A percentile compares a stretch with the other conserved stretches of the same genome.
Evolutionary conservation across 2,888 invertebrate genomes (phyloP).

Genomic region (Lithophane leautieri): DNA sequence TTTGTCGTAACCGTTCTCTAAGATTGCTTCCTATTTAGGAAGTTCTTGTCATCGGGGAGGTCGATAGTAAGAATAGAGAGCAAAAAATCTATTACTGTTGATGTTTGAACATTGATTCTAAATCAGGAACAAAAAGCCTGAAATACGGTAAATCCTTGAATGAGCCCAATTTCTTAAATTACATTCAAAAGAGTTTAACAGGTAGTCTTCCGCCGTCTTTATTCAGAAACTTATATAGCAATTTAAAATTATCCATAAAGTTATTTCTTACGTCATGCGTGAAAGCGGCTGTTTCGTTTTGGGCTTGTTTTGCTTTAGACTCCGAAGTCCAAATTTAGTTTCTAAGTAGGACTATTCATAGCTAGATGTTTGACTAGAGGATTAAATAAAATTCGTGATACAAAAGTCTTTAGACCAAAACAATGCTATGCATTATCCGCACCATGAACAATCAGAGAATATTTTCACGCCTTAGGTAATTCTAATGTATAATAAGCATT

Average conservation of each 20-base stretch:
- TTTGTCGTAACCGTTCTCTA: conserved; percentile 51
- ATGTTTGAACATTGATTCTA: conserved; percentile 12
- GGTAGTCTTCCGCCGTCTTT: conserved; percentile 34
- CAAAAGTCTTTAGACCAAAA: conserved; percentile 17
- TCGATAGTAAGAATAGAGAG: conserved; percentile 54
- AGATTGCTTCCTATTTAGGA: conserved; percentile 57
- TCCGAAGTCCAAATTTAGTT: neutral
- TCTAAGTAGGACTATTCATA: neutral
- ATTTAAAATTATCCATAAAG: conserved; percentile 13
- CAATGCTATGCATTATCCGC: conserved; percentile 18
- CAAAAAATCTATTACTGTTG: conserved; percentile 38
- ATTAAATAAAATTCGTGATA: neutral
- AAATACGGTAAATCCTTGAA: conserved; percentile 29
- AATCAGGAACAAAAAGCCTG: conserved; percentile 16
- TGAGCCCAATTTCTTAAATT: conserved; percentile 14
- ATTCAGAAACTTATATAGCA: conserved; percentile 17
- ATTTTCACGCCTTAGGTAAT: neutral
- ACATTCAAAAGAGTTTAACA: conserved; percentile 18
- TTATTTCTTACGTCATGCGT: conserved; percentile 27
- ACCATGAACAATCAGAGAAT: conserved; percentile 7
- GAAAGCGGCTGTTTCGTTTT: conserved; percentile 6
- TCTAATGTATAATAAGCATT: conserved; percentile 17
- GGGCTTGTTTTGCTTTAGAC: neutral
- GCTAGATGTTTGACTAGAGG: neutral
- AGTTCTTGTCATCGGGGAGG: conserved; percentile 62